Base-by-base conservation (phyloP, 2,888 invertebrate genomes). In the Rhamphomyia laevipes region DNA sequence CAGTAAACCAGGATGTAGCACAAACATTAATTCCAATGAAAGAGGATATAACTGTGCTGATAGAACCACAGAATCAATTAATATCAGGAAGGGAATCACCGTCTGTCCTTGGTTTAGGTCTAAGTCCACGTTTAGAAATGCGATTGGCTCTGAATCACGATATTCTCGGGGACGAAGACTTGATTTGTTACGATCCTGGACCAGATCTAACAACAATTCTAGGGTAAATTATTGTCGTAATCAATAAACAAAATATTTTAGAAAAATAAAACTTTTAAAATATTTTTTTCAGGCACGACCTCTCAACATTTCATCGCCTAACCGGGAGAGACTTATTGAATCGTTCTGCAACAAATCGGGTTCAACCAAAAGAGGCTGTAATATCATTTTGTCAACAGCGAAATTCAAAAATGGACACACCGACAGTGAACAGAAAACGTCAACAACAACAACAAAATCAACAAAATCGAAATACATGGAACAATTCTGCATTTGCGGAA, bases 101-200 rank as follows among this genome's bases (percentile, higher is more conserved):
- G 50, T 48, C 40, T 54, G 53, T 46, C 51, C 53, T 53, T 67
- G 68, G 66, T 54, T 67, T 65, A 62, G 66, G 65, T 53, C 75
- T 80, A 74, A 79, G 75, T 70, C 79, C 80, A 63, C 77, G 78
- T 59, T 76, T 79, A 70, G 80, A 80, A 74, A 80, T 80, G 79
- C 76, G 79, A 51, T 70, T 80, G 64, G 77, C 77, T 12, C 70
- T 79, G 70, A 70, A 72, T 64, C 69, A 73, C 69, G 68, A 76
- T 71, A 68, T 76, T 62, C 64, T 74, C 73, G 63, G 75, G 72
- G 68, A 76, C 71, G 71, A 71, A 66, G 71, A 70, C 62, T 68
- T 70, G 59, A 70, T 70, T 57, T 66, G 63, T 53, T 71, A 71
- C 68, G 68, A 67, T 62, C 68, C 70, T 70, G 70, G 71, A 59